Conservation (phyloP, 2,113 vertebrate species). For the Dromiciops gliroides region DNA sequence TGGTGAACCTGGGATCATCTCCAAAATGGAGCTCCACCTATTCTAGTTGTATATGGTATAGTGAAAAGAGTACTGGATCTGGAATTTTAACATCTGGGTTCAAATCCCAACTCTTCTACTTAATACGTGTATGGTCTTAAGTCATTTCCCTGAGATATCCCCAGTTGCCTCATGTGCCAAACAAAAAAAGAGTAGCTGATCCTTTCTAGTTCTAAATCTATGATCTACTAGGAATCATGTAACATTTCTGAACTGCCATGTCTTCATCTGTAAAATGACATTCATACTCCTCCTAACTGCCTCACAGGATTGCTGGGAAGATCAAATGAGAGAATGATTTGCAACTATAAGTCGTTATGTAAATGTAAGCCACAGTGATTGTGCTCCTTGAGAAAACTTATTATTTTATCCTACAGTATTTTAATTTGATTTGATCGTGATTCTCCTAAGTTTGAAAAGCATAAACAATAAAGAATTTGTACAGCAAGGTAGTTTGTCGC, state of each 20-base stretch:
- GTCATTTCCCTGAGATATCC: background rate
- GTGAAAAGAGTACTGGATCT: background rate
- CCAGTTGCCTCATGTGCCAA: background rate
- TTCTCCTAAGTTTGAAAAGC: constrained; percentile 46
- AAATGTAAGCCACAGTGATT: background rate
- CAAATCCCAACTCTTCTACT: background rate
- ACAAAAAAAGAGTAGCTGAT: background rate
- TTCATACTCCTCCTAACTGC: background rate
- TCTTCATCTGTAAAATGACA: background rate
- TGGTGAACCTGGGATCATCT: background rate
- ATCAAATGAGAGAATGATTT: background rate
- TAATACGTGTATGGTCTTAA: background rate
- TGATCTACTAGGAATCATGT: background rate
- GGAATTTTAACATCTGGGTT: background rate
- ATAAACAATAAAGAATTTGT: background rate
- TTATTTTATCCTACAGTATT: constrained; percentile 25
- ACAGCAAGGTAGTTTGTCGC: background rate
- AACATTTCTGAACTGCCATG: background rate
- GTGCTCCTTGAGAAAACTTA: background rate
- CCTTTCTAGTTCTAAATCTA: background rate
- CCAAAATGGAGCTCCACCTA: background rate
- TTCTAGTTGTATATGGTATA: background rate
- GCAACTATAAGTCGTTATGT: background rate
- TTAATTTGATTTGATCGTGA: constrained; percentile 40
- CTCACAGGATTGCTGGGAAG: background rate